Conservation (phyloP, 2,113 vertebrate genomes). For the Trinectes maculatus region DNA sequence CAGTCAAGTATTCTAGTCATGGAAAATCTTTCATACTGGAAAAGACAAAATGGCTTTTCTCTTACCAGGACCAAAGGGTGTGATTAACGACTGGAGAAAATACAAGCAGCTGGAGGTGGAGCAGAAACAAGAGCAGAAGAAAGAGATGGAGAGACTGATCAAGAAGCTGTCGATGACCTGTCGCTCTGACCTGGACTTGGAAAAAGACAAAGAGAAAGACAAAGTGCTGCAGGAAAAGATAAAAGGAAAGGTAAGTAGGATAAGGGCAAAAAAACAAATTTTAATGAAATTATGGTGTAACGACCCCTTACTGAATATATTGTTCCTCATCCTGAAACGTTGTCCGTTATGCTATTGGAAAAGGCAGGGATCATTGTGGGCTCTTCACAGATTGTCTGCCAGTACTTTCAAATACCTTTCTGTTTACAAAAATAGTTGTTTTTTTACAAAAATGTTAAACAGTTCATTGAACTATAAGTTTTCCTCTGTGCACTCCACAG, state of each 20-base stretch:
- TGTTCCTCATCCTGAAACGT: neutral
- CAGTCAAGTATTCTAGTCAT: too few species aligned
- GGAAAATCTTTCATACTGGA: too few species aligned
- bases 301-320: too few species aligned
- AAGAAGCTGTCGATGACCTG: constrained; percentile 94
- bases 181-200: constrained; percentile 91
- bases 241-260: constrained; percentile 88
- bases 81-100: constrained; percentile 97
- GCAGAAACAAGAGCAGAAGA: constrained; percentile 91
- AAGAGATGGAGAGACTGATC: constrained; percentile 93
- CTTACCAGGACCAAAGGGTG: constrained; percentile 93
- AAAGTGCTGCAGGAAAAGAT: constrained; percentile 91
- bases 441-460: neutral
- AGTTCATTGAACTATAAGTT: neutral
- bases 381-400: too few species aligned
- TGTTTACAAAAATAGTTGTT: neutral
- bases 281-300: neutral
- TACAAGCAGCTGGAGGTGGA: constrained; percentile 97
- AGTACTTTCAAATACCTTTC: too few species aligned
- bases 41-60: neutral
- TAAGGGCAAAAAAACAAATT: neutral
- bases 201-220: constrained; percentile 88
- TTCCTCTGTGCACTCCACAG: constrained; percentile 62
- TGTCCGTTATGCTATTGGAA: neutral
- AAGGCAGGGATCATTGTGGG: too few species aligned